Percentiles rank a stretch among this genome's conserved stretches.
Conservation (phyloP, 2,113 vertebrate genomes). For the Hucho hucho region DNA sequence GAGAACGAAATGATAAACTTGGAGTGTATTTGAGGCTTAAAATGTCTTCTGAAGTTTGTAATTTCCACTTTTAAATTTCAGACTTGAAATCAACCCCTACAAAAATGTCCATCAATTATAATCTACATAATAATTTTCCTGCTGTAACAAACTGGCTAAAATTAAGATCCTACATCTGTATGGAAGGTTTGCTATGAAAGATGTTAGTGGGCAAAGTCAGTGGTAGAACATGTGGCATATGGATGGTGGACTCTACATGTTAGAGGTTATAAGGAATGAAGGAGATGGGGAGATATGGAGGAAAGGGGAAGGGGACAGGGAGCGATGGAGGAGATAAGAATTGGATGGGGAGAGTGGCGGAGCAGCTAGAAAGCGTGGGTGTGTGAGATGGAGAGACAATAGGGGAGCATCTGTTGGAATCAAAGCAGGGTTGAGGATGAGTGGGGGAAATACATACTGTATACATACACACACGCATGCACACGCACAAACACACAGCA, state of each 20-base stretch:
- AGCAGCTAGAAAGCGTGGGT: neutral
- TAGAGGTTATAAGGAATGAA: neutral
- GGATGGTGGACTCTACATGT: constrained; percentile 52
- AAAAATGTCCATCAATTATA: too few species aligned
- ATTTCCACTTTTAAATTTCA: too few species aligned
- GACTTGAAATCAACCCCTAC: too few species aligned
- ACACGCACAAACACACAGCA: neutral
- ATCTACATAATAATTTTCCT: too few species aligned
- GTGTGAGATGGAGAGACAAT: neutral
- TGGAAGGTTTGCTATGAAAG: neutral
- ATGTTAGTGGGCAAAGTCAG: neutral
- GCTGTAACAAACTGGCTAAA: too few species aligned
- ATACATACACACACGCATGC: neutral
- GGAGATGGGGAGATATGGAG: neutral
- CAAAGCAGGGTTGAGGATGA: neutral
- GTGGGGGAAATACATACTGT: neutral
- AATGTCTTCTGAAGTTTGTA: too few species aligned
- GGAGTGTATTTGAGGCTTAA: too few species aligned
- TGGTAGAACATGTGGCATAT: constrained; percentile 45
- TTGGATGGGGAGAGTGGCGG: neutral
- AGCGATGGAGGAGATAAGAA: neutral
- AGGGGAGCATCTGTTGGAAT: neutral
- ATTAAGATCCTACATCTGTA: too few species aligned
- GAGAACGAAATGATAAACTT: too few species aligned
- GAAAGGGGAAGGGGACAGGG: neutral